phyloP scores from a whole-genome alignment of 2,113 vertebrate genomes.

The Petaurus breviceps region DNA sequence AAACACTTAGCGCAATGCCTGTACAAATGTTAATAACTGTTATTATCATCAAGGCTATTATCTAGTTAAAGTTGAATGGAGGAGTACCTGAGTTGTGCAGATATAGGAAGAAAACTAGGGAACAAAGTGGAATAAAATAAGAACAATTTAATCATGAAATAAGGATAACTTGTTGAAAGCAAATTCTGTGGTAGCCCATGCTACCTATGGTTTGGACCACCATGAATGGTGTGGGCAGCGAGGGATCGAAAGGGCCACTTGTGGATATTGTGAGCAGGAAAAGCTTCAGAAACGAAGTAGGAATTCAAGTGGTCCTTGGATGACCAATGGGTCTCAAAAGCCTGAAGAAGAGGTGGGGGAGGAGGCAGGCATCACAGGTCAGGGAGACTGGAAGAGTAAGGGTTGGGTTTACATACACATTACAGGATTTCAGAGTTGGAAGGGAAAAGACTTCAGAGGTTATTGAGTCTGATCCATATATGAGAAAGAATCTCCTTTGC shows the following conservation, averaged over 20 bases:
- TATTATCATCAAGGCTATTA: background rate
- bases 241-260: background rate
- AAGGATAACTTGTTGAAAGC: background rate
- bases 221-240: background rate
- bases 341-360: background rate
- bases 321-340: background rate
- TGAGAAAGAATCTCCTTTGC: background rate
- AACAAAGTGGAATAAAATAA: background rate
- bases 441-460: background rate
- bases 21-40: background rate
- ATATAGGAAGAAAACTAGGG: background rate
- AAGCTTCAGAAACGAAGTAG: background rate
- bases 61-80: background rate
- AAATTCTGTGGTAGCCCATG: background rate
- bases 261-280: background rate
- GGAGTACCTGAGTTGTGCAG: background rate
- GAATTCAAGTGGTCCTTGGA: background rate
- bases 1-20: background rate
- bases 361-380: background rate
- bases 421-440: background rate
- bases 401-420: background rate
- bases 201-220: background rate
- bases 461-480: background rate
- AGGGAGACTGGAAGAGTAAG: background rate
- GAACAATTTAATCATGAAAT: background rate